Conservation (phyloP, 2,113 vertebrate genomes). For the Cinclus cinclus region DNA sequence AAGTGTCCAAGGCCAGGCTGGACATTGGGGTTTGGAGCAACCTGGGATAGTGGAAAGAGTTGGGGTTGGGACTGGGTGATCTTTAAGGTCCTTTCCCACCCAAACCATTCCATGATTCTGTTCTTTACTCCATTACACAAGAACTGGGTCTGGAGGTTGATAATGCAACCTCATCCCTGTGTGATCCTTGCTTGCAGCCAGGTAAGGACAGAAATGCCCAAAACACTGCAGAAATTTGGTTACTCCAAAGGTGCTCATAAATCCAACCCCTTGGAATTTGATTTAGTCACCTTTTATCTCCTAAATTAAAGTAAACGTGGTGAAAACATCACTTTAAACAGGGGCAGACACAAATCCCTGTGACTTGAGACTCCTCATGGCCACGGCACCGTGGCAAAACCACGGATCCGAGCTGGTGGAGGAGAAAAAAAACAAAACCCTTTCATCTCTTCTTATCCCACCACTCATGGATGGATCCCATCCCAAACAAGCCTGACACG, state of each 20-base stretch:
- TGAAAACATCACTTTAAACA: not conserved
- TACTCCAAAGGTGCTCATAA: not conserved
- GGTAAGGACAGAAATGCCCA: not conserved
- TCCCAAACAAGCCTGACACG: not conserved
- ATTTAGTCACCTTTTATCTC: not conserved
- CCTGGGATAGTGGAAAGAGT: fast-evolving
- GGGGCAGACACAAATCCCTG: not conserved
- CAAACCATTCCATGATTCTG: not conserved
- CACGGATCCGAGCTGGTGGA: fast-evolving
- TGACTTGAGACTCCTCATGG: not conserved
- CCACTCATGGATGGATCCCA: not conserved
- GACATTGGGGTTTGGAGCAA: fast-evolving
- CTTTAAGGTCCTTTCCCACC: not conserved
- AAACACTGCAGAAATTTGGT: not conserved
- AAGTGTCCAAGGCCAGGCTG: fast-evolving
- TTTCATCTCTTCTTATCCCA: not conserved
- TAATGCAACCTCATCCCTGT: fast-evolving
- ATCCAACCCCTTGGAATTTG: not conserved
- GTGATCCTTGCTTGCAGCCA: not conserved
- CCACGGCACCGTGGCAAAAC: not conserved
- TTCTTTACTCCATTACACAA: not conserved
- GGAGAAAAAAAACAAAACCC: not conserved
- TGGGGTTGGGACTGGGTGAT: fast-evolving
- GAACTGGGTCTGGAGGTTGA: not conserved
- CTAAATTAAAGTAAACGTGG: fast-evolving